phyloP scores from a whole-genome alignment of 2,113 vertebrate genomes.

The Dendropsophus ebraccatus region DNA sequence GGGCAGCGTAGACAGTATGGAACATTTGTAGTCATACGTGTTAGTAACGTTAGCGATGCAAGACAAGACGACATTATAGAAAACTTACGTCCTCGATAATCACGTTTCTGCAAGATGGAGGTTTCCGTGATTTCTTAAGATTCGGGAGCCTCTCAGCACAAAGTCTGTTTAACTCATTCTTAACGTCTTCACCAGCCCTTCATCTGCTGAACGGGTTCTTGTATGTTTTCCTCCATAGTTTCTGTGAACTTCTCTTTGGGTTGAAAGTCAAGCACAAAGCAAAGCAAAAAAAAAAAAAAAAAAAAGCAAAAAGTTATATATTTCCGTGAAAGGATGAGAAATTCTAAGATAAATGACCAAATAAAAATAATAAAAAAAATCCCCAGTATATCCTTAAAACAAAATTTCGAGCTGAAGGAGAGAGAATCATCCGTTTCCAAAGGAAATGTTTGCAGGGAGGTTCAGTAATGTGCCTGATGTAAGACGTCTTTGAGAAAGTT shows the following conservation, averaged over 20 bases:
- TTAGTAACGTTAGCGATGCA: background rate
- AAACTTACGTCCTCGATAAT: constrained; percentile 3
- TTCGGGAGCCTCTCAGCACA: too few species aligned
- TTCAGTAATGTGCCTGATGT: constrained; percentile 54
- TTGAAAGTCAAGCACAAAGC: background rate
- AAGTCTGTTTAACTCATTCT: constrained; percentile 5
- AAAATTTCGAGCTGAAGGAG: constrained; percentile 7
- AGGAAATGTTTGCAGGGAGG: constrained; percentile 55
- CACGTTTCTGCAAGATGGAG: background rate
- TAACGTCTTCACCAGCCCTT: background rate
- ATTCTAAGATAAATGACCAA: background rate
- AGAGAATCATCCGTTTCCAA: constrained; percentile 49
- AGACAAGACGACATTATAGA: background rate
- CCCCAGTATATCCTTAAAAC: background rate
- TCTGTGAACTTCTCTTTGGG: background rate
- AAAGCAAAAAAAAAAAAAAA: background rate
- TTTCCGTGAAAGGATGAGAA: background rate
- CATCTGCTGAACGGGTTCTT: background rate
- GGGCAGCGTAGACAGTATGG: background rate
- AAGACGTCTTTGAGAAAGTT: constrained; percentile 52
- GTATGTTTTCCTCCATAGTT: background rate
- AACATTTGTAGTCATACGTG: background rate
- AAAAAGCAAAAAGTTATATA: background rate
- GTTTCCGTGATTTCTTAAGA: background rate
- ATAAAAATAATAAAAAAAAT: too few species aligned